Evolutionary conservation across 2,797 vertebrate species (phyloP), one percentile per base, ranked within the genome.

Genomic region (Paedocypris micromegethes): DNA sequence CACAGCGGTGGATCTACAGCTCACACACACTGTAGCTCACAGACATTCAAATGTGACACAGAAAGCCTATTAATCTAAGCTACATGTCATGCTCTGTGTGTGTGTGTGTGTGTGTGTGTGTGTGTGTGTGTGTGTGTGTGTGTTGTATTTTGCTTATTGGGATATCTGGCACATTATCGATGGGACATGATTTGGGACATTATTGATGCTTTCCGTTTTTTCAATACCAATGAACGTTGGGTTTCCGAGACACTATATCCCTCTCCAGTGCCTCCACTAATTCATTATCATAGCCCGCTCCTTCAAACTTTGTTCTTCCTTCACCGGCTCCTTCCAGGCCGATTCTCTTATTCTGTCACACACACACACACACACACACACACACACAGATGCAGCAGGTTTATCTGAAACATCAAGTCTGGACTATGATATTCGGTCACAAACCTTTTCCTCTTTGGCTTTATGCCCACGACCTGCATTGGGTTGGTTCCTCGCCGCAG

Each of bases 171-270:
- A 23, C 23, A 23, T 23, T 23, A 23, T 23, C 23, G 23, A 23
- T 23, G 23, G 1, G 23, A 23, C 23, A 23, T 23, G 23, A 23
- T 23, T 23, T 23, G 23, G 23, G 23, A 23, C 23, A 23, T 23
- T 23, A 23, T 23, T 23, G 23, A 23, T 23, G 23, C 23, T 23
- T 23, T 23, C 23, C 23, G 23, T 23, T 23, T 23, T 23, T 23
- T 23, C 39, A 49, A 78, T 90, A 99, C 97, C 96, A 98, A 77
- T 92, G 93, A 71, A 97, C 83, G 70, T 93, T 98, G 6, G 93
- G 95, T 83, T 98, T 98, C 72, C 93, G 91, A 58, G 95, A 98
- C 8, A 99, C 90, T 9, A 98, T 98, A 73, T 99, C 97, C 85
- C 94, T 93, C 80, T 99, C 97, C 52, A 98, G 88, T 6, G 91